Evolutionary conservation across 2,888 invertebrate species (phyloP), one percentile per base, ranked within the genome.

Genomic region (Iphiclides podalirius): DNA sequence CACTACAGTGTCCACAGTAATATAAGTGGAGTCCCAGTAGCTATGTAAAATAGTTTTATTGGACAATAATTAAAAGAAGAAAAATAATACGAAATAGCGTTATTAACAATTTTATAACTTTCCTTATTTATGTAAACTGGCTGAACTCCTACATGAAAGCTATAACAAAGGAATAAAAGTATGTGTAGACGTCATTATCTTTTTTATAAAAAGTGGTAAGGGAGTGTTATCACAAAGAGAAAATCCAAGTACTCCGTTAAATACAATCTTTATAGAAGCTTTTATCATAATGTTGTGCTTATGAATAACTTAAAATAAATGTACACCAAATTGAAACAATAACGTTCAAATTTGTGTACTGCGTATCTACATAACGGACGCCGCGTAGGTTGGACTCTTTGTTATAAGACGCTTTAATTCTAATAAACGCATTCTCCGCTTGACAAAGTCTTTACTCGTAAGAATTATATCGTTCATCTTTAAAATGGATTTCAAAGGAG

Each of bases 401-500:
- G 50, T 50, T 36, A 56, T 52, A 54, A 53, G 47, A 42, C 46
- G 54, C 53, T 57, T 60, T 60, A 59, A 63, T 65, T 68, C 57
- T 64, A 63, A 77, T 71, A 77, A 81, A 76, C 72, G 72, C 76
- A 75, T 75, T 64, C 64, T 62, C 55, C 66, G 67, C 73, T 75
- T 75, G 78, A 83, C 84, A 82, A 85, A 79, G 82, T 81, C 83
- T 79, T 84, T 75, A 82, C 76, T 76, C 74, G 76, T 78, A 82
- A 79, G 84, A 85, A 86, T 87, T 84, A 87, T 85, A 81, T 75
- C 79, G 78, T 84, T 86, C 79, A 84, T 84, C 81, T 82, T 80
- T 82, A 81, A 84, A 88, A 87, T 86, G 85, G 84, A 86, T 88
- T 85, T 84, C 84, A 75, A 84, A 84, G 81, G 73, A 84, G 82